Conservation (phyloP, 2,888 invertebrate species). For the Argynnis bischoffii region DNA sequence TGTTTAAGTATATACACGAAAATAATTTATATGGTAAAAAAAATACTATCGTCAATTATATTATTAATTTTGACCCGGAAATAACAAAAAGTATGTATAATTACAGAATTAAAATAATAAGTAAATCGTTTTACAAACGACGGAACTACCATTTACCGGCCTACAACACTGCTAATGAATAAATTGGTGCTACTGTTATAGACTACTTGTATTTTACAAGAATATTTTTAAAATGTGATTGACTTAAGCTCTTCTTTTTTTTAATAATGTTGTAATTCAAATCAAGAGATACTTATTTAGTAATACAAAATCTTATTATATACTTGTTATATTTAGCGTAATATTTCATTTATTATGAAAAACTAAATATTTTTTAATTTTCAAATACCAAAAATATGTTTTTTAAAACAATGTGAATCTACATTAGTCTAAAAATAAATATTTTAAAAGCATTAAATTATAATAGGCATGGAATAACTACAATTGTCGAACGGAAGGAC, state of each 20-base stretch:
- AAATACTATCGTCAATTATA: background rate
- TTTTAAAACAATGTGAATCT: too few species aligned
- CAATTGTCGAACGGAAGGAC: conserved; percentile 40
- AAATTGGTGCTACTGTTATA: conserved; percentile 45
- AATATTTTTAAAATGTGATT: background rate
- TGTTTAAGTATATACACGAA: too few species aligned
- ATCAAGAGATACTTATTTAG: too few species aligned
- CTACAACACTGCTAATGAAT: conserved; percentile 48
- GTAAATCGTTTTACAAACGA: conserved; percentile 41
- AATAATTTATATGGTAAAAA: too few species aligned
- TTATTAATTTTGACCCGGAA: background rate
- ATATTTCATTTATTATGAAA: too few species aligned
- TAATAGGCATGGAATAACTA: conserved; percentile 38
- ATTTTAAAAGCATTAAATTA: conserved; percentile 10
- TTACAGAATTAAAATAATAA: conserved; percentile 34
- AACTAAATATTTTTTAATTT: too few species aligned
- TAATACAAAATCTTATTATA: too few species aligned
- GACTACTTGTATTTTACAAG: background rate
- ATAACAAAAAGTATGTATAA: conserved; percentile 24
- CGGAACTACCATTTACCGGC: conserved; percentile 44
- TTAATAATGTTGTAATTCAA: too few species aligned
- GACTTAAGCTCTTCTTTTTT: background rate
- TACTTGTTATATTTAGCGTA: too few species aligned
- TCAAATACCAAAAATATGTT: too few species aligned
- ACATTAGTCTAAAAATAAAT: background rate